Base-by-base conservation (phyloP, 2,113 vertebrate genomes). In the Neotoma lepida region DNA sequence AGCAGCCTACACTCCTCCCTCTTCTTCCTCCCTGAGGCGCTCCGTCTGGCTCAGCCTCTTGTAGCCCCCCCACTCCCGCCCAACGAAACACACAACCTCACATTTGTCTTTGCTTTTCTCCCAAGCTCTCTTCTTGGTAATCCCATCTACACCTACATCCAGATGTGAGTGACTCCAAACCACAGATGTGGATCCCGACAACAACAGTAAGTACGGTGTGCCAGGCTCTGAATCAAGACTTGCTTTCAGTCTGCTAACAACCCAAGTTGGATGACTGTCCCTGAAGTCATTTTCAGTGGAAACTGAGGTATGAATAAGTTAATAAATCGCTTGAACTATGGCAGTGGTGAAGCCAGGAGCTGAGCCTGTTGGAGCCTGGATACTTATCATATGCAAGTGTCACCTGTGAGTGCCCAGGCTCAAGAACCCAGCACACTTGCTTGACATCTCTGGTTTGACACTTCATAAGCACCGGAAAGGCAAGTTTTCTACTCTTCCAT, bases 1-100 rank as follows among this genome's bases (percentile, higher is more conserved):
- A 61, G 58, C 4, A 9, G 18, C 5, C 49, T 51, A 30, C 7
- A 30, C 30, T 14, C 18, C 46, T 24, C 24, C 41, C 33, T n/a
- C 9, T 51, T 41, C 71, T 68, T 49, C 30, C 51, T 39, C n/a
- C 54, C 1, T 1, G n/a, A 54, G 15, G 9, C 2, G 46, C 9
- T 41, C 58, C n/a, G 35, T 14, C 78, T 18, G 28, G 33, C 12
- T 61, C 46, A 26, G 41, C 44, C 35, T 15, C 15, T 6, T 44
- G 39, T 39, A 33, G 2, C 2, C 54, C 35, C 2, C 12, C 28
- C 54, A 8, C 4, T 3, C 28, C 64, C 12, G 4, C 2, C 26
- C 0, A 70, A 58, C 51, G 61, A 54, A 92, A 10, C n/a, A 44
- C 2, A 49, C 30, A 86, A 49, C 13, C 17, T 22, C 10, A 9